Conservation (phyloP, 2,888 invertebrate species). For the Chirona hameri region DNA sequence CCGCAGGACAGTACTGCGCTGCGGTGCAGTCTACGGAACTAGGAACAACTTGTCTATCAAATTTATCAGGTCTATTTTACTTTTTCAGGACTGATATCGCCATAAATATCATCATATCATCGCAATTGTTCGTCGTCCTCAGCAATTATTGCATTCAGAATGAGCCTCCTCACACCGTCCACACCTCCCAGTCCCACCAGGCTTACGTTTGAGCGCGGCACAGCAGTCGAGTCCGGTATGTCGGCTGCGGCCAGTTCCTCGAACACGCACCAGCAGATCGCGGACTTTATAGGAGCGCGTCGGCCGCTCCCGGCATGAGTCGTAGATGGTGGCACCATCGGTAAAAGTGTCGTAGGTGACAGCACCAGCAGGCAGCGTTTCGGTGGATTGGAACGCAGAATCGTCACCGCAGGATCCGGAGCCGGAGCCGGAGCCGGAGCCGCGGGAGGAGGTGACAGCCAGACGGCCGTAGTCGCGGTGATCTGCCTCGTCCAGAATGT, state of each 20-base stretch:
- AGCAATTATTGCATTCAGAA: too few relatives aligned
- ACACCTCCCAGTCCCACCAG: neutral
- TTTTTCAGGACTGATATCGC: too few relatives aligned
- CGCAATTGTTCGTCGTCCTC: too few relatives aligned
- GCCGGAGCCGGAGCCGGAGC: too few relatives aligned
- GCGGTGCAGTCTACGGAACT: too few relatives aligned
- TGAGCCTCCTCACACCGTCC: too few relatives aligned
- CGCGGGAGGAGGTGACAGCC: neutral
- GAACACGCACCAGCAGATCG: neutral
- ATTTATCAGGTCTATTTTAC: too few relatives aligned
- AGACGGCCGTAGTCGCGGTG: neutral
- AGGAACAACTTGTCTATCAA: too few relatives aligned
- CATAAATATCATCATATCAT: too few relatives aligned
- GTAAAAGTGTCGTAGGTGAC: constrained; percentile 30
- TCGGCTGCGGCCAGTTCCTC: neutral
- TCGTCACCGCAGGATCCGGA: constrained; percentile 23
- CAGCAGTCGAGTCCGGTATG: neutral
- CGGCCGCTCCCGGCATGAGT: constrained; percentile 23
- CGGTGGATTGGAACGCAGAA: constrained; percentile 24
- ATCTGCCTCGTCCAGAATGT: neutral
- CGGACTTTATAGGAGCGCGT: neutral
- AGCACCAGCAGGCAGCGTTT: constrained; percentile 13
- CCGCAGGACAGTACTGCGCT: too few relatives aligned
- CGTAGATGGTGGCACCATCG: too few relatives aligned
- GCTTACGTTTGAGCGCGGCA: neutral